These are phyloP conservation scores for Struthidea cinerea DNA, from an alignment of 2,113 vertebrate species.

Conservation along the genomic window DNA sequence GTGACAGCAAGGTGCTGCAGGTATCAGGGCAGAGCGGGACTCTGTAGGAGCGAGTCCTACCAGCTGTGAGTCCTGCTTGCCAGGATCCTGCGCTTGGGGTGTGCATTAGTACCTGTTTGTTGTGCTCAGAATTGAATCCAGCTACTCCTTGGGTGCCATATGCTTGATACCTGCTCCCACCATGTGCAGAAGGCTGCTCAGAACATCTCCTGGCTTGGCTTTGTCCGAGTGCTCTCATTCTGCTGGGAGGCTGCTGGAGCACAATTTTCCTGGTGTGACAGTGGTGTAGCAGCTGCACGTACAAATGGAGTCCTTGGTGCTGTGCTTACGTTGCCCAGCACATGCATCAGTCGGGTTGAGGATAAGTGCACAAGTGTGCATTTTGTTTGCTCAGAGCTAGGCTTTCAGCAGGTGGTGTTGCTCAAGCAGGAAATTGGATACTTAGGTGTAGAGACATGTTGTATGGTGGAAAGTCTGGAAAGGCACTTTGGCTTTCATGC, in stretches of 20 bases:
- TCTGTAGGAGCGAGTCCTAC: not conserved
- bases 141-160: not conserved
- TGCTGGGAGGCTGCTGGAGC: not conserved
- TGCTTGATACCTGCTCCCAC: not conserved
- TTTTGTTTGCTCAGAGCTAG: not conserved
- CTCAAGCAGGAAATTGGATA: not conserved
- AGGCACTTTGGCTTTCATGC: not conserved
- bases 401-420: not conserved
- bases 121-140: not conserved
- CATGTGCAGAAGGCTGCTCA: not conserved
- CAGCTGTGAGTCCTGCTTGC: not conserved
- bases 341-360: rapidly evolving
- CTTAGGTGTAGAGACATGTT: not conserved
- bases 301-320: not conserved
- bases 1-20: not conserved
- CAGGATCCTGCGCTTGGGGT: not conserved
- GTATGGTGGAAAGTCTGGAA: not conserved
- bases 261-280: not conserved
- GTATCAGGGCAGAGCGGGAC: not conserved
- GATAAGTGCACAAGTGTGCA: not conserved
- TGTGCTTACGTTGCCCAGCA: not conserved
- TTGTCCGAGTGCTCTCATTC: rapidly evolving
- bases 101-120: not conserved
- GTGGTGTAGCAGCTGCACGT: not conserved
- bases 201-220: not conserved